Percentiles rank a stretch among this genome's conserved stretches.
phyloP scores from a whole-genome alignment of 2,888 invertebrate genomes.

The Drosophila hamatofila region DNA sequence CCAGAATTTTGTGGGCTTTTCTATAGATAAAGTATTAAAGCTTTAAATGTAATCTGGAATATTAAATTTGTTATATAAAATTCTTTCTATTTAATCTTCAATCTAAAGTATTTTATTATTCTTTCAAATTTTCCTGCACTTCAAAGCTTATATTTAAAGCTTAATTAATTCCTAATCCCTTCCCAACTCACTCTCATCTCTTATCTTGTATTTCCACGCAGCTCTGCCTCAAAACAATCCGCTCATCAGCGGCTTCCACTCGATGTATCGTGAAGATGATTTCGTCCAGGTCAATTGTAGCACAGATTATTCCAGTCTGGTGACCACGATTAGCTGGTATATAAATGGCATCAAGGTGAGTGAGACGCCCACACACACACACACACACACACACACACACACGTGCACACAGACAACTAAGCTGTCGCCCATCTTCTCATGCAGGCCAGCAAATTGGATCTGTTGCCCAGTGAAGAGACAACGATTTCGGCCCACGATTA shows the following conservation, averaged over 20 bases:
- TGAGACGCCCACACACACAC: background rate
- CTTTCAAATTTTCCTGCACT: background rate
- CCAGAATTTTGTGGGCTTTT: too few relatives aligned
- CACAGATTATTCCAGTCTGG: slow-evolving; percentile 83
- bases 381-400: background rate
- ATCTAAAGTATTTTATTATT: background rate
- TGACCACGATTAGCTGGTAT: slow-evolving; percentile 81
- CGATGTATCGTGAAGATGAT: slow-evolving; percentile 81
- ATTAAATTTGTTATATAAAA: too few relatives aligned
- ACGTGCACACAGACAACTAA: background rate
- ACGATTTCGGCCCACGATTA: slow-evolving; percentile 83
- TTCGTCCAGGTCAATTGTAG: slow-evolving; percentile 83
- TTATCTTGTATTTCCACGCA: slow-evolving; percentile 26
- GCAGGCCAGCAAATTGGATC: slow-evolving; percentile 72
- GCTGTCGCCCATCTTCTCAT: background rate
- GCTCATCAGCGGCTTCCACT: slow-evolving; percentile 81
- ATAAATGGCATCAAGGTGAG: slow-evolving; percentile 82
- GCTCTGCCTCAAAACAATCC: slow-evolving; percentile 84
- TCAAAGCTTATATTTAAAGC: background rate
- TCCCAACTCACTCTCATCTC: background rate
- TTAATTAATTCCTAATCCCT: background rate
- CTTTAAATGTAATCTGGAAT: too few relatives aligned
- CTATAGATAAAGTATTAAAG: too few relatives aligned
- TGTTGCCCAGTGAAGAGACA: slow-evolving; percentile 80
- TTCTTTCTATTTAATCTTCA: background rate